Conservation (phyloP, 1,140 invertebrate species). For the Drosophila busckii region DNA sequence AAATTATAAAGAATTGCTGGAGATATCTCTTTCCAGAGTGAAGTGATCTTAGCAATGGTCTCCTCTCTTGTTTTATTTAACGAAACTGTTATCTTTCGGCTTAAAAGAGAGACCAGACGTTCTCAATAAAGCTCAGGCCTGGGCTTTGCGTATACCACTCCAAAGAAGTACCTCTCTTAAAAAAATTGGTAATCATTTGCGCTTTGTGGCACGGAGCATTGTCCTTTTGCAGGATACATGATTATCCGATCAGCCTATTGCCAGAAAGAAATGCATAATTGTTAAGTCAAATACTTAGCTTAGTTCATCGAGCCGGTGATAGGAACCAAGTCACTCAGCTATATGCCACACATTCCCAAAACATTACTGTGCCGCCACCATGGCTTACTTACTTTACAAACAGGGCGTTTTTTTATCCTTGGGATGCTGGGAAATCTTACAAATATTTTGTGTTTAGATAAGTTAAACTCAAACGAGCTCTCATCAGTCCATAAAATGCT, state of each 20-base stretch:
- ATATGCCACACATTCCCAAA: neutral
- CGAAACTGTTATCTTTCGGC: neutral
- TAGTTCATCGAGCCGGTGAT: neutral
- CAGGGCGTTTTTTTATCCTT: neutral
- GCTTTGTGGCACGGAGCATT: neutral
- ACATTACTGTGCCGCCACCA: neutral
- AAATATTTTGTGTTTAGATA: neutral
- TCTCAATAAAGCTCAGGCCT: neutral
- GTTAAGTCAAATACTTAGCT: neutral
- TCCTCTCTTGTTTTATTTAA: neutral
- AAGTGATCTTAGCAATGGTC: neutral
- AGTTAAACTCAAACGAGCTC: neutral
- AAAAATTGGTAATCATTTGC: neutral
- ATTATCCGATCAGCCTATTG: neutral
- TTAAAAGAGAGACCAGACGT: neutral
- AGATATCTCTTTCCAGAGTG: neutral
- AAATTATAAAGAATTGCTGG: neutral
- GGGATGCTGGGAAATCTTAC: neutral
- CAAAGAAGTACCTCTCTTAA: neutral
- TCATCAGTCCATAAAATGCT: neutral
- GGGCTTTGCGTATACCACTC: neutral
- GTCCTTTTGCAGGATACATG: neutral
- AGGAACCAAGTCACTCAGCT: neutral
- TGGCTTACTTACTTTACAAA: neutral
- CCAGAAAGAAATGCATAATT: neutral